A percentile compares a stretch with the other conserved stretches of the same genome.
These are phyloP conservation scores for Margaritifera margaritifera DNA, from an alignment of 2,888 invertebrate genomes.

Conservation along the genomic window DNA sequence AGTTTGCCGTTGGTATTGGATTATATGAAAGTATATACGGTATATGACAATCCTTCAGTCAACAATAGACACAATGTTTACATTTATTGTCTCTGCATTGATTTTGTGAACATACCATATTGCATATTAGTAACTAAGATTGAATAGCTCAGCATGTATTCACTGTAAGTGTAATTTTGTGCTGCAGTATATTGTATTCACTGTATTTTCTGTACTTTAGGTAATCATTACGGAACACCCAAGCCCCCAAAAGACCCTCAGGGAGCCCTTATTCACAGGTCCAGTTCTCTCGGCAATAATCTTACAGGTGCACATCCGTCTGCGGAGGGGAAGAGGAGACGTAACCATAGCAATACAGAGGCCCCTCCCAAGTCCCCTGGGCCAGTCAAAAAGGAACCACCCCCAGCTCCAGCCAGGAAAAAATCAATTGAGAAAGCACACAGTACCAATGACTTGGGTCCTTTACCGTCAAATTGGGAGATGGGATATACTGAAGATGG, in stretches of 20 bases:
- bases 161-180: too few relatives aligned
- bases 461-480: constrained; percentile 97
- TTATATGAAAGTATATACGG: too few relatives aligned
- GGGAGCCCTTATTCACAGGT: constrained; percentile 57
- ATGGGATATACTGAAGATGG: constrained; percentile 97
- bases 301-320: constrained; percentile 76
- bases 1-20: too few relatives aligned
- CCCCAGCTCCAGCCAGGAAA: constrained; percentile 52
- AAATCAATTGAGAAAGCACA: constrained; percentile 64
- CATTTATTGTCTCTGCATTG: too few relatives aligned
- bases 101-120: too few relatives aligned
- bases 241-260: constrained; percentile 74
- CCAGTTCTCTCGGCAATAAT: constrained; percentile 66
- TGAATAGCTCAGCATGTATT: too few relatives aligned
- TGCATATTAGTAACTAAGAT: too few relatives aligned
- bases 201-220: constrained; percentile 60
- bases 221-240: constrained; percentile 79
- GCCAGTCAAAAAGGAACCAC: constrained; percentile 47
- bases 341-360: constrained; percentile 77
- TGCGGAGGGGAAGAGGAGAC: constrained; percentile 75
- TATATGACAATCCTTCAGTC: too few relatives aligned
- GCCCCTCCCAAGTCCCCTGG: constrained; percentile 66
- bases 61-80: too few relatives aligned
- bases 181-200: not conserved
- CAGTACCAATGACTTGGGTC: constrained; percentile 79